These are phyloP conservation scores for Auanema freiburgensis DNA, from an alignment of 2,888 invertebrate genomes.

Conservation along the genomic window DNA sequence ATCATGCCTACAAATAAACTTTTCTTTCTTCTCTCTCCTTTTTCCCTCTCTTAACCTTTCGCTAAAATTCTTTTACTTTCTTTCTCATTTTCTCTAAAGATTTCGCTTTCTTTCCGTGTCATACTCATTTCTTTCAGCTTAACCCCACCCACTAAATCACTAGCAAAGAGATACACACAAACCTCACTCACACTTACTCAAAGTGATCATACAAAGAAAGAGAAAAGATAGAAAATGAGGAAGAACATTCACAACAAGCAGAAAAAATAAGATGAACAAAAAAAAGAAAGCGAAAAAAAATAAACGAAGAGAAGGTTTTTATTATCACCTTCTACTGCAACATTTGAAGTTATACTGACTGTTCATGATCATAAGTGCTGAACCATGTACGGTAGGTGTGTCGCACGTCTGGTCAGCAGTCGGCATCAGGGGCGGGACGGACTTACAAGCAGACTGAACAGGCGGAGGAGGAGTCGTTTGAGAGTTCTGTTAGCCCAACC, in stretches of 20 bases:
- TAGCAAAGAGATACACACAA: too few relatives aligned
- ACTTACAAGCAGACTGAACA: too few relatives aligned
- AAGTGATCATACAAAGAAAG: slow-evolving; percentile 1
- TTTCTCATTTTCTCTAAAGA: neutral
- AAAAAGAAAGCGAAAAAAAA: slow-evolving; percentile 1
- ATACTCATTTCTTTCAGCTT: slow-evolving; percentile 1
- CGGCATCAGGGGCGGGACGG: too few relatives aligned
- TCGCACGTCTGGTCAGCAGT: neutral
- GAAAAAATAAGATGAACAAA: neutral
- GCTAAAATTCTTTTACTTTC: too few relatives aligned
- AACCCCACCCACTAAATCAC: neutral
- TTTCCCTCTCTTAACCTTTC: too few relatives aligned
- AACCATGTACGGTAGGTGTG: slow-evolving; percentile 6
- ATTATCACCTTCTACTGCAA: neutral
- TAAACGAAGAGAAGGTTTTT: neutral
- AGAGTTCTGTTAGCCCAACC: too few relatives aligned
- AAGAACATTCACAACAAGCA: neutral
- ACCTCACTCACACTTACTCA: neutral
- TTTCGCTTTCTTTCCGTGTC: neutral
- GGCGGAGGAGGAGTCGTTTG: too few relatives aligned
- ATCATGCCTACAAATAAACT: too few relatives aligned
- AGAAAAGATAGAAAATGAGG: neutral
- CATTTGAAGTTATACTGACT: neutral
- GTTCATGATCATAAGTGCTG: neutral
- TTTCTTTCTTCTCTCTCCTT: too few relatives aligned